Percentiles rank a stretch among this genome's conserved stretches.
Evolutionary conservation across 2,888 invertebrate species (phyloP).

Genomic region (Euphydryas editha): DNA sequence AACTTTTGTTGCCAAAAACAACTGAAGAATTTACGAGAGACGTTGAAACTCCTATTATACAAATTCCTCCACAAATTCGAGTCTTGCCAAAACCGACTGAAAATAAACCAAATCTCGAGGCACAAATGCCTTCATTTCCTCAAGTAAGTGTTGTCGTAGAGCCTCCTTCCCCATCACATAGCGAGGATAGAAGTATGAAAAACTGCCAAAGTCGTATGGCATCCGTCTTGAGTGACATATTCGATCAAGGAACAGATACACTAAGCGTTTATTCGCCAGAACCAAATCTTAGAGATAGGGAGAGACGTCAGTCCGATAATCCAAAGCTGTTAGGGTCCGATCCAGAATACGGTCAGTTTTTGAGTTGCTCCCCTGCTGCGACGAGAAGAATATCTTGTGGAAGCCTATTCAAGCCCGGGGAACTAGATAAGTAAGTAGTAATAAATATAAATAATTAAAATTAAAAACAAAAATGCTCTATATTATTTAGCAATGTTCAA

Average conservation of each 20-base stretch:
- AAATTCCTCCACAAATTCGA: slow-evolving; percentile 38
- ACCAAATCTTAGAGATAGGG: slow-evolving; percentile 71
- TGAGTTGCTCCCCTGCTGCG: slow-evolving; percentile 92
- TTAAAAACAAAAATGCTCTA: not conserved
- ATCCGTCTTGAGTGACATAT: slow-evolving; percentile 74
- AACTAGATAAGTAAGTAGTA: slow-evolving; percentile 82
- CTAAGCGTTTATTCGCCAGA: slow-evolving; percentile 74
- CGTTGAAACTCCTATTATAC: slow-evolving; percentile 50
- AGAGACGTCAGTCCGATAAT: slow-evolving; percentile 81
- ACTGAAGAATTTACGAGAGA: slow-evolving; percentile 57
- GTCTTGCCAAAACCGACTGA: slow-evolving; percentile 31
- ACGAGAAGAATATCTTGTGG: slow-evolving; percentile 96
- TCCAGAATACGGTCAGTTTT: slow-evolving; percentile 85
- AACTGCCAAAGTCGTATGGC: slow-evolving; percentile 73
- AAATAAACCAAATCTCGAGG: slow-evolving; percentile 29
- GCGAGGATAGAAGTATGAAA: slow-evolving; percentile 81
- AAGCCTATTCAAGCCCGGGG: slow-evolving; percentile 91
- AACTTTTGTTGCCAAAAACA: slow-evolving; percentile 66
- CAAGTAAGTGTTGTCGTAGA: slow-evolving; percentile 89
- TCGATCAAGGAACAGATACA: slow-evolving; percentile 73
- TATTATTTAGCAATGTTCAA: not conserved
- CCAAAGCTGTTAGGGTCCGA: slow-evolving; percentile 85
- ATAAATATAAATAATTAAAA: not conserved
- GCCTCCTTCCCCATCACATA: slow-evolving; percentile 88
- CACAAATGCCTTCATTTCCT: slow-evolving; percentile 72